phyloP scores from a whole-genome alignment of 2,888 invertebrate species.

The Thecophora atra region DNA sequence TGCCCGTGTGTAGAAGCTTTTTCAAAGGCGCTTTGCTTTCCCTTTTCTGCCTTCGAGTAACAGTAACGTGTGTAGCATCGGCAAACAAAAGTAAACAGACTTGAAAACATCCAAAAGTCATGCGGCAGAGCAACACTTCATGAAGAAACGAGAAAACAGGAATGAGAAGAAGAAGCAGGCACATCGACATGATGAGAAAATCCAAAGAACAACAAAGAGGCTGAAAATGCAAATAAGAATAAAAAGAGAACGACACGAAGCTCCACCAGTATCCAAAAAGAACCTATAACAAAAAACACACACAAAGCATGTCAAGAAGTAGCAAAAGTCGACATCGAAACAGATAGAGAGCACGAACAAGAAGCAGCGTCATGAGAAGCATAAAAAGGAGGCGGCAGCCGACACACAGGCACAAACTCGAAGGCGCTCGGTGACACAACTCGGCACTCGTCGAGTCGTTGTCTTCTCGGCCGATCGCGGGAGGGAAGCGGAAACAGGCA shows the following conservation, averaged over 20 bases:
- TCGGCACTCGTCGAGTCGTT: not conserved
- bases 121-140: not conserved
- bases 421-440: slow-evolving; percentile 25
- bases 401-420: slow-evolving; percentile 25
- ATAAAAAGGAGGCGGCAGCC: slow-evolving; percentile 27
- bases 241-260: too few relatives aligned
- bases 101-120: slow-evolving; percentile 3
- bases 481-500: not conserved
- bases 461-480: not conserved
- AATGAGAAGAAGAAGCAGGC: not conserved
- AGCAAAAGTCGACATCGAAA: slow-evolving; percentile 9
- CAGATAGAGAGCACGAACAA: slow-evolving; percentile 22
- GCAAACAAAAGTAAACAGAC: slow-evolving; percentile 18
- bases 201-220: slow-evolving; percentile 20
- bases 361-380: not conserved
- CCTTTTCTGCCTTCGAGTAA: slow-evolving; percentile 46
- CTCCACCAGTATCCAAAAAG: too few relatives aligned
- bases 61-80: slow-evolving; percentile 57
- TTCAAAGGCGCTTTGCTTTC: not conserved
- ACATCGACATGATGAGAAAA: not conserved
- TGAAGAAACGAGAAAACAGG: slow-evolving; percentile 11
- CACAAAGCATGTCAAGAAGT: slow-evolving; percentile 35
- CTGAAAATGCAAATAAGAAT: slow-evolving; percentile 18
- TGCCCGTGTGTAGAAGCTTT: not conserved
- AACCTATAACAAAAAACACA: too few relatives aligned